Evolutionary conservation across 1,140 invertebrate genomes (phyloP), one percentile per base, ranked within the genome.

Genomic region (Drosophila tsacasi): DNA sequence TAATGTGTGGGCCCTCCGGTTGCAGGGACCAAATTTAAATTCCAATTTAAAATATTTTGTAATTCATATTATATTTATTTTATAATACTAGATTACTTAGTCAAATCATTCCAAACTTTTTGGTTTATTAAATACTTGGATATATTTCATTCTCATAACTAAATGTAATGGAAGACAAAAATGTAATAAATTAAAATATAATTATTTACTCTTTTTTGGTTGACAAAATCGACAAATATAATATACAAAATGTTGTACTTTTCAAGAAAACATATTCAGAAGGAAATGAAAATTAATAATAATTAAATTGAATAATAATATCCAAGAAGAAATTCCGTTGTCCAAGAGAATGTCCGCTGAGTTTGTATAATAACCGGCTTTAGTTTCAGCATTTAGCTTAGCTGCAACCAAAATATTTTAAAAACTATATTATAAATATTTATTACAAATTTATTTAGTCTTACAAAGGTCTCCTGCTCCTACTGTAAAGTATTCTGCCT

Each of bases 341-440:
- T 10, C 12, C 13, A 12, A 23, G 2, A 6, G 12, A 17, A 25
- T 19, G 12, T 19, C 30, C 5, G 19, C 55, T 25, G 15, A 8
- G 57, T 65, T 65, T 42, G 19, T 61, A n/a, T 42, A 25, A n/a
- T 61, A 65, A 32, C 57, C 62, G 23, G 25, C 37, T 13, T 65
- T 39, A 32, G 19, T 44, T 65, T 65, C 55, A 17, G n/a, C 13
- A 30, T 61, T 42, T 61, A 30, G 19, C 1, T 65, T 25, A 10
- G 7, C 62, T 65, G 57, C 15, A 10, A 42, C 9, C 42, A 40
- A 7, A 10, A 13, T 3, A 40, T 13, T 32, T 12, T 32, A 19
- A 52, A 21, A 1, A 32, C 8, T 19, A 0, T 21, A 19, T 13
- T 32, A 15, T 13, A 32, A 32, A 4, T 32, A 19, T 52, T 19